phyloP scores from a whole-genome alignment of 2,113 vertebrate genomes.

The Arvicanthis niloticus region DNA sequence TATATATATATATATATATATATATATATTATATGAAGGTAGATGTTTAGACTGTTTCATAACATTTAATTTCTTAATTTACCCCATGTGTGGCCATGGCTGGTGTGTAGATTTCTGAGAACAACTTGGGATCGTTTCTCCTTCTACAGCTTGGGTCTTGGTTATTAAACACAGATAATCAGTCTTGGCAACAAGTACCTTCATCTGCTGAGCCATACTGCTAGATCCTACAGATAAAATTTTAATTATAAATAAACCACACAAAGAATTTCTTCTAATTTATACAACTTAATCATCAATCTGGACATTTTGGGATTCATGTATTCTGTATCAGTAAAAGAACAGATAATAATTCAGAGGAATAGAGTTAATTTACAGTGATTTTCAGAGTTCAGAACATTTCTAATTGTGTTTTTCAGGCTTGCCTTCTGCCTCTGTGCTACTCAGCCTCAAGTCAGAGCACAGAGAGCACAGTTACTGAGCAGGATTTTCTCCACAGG shows the following conservation, averaged over 20 bases:
- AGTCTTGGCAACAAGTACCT: not conserved
- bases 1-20: not conserved
- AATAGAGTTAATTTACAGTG: not conserved
- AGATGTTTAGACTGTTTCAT: not conserved
- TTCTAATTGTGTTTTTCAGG: not conserved
- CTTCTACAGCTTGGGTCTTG: not conserved
- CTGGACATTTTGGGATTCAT: not conserved
- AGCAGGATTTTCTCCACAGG: not conserved
- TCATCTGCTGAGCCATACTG: not conserved
- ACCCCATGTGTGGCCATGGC: not conserved
- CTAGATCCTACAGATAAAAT: not conserved
- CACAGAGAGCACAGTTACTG: not conserved
- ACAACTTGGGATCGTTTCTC: not conserved
- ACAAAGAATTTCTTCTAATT: not conserved
- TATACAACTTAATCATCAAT: conserved; percentile 4
- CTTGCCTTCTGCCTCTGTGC: not conserved
- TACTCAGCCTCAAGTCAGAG: not conserved
- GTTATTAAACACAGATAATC: too few relatives aligned
- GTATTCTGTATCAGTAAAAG: not conserved
- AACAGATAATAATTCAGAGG: not conserved
- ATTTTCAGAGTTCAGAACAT: not conserved
- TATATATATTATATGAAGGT: not conserved
- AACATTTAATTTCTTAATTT: not conserved
- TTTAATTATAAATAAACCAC: not conserved
- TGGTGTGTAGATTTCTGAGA: not conserved